Conservation (phyloP, 2,797 vertebrate genomes). For the Enteromius treurensis region DNA sequence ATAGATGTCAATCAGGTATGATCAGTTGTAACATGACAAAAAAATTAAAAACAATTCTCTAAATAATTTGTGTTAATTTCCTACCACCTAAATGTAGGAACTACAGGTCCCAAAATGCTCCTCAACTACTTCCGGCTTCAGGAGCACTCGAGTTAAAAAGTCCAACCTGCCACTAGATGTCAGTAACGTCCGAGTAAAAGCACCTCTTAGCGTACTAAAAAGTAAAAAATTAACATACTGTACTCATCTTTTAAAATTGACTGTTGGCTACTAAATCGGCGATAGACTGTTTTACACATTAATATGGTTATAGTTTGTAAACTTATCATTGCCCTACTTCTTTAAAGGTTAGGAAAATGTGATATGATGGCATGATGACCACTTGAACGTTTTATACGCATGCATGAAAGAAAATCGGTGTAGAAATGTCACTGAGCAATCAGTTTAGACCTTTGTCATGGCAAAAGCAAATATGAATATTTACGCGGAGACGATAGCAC, state of each 20-base stretch:
- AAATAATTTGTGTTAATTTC: neutral
- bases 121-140: neutral
- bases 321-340: too few relatives aligned
- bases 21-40: neutral
- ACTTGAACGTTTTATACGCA: too few relatives aligned
- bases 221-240: neutral
- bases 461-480: too few relatives aligned
- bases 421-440: too few relatives aligned
- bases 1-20: neutral
- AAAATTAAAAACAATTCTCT: too few relatives aligned
- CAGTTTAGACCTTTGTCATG: too few relatives aligned
- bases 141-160: neutral
- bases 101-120: neutral
- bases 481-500: too few relatives aligned
- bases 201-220: neutral
- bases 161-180: conserved; percentile 15
- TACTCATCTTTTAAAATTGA: neutral
- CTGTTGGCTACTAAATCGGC: neutral
- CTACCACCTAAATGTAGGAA: neutral
- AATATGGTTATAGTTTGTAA: neutral
- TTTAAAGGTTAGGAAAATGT: neutral
- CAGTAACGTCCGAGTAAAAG: neutral
- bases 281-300: neutral
- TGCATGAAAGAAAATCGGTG: too few relatives aligned
- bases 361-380: neutral